A percentile compares a stretch with the other conserved stretches of the same genome.
phyloP scores from a whole-genome alignment of 1,140 invertebrate genomes.

The Anadara kagoshimensis region DNA sequence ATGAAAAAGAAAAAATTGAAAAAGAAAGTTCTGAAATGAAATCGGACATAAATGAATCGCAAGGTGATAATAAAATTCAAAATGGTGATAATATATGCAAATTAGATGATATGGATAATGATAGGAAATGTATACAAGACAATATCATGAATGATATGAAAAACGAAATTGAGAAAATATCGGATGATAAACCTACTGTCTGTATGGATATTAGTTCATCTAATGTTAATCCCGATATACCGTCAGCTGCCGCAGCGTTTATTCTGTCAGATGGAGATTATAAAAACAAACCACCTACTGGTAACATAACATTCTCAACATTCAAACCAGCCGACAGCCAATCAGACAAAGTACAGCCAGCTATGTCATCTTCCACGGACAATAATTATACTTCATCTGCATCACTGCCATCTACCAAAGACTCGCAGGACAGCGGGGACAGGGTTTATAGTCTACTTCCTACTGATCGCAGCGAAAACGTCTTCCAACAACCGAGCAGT shows the following conservation, averaged over 20 bases:
- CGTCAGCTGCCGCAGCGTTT: conserved; percentile 56
- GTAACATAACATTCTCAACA: conserved; percentile 46
- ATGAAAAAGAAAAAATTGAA: too few species aligned
- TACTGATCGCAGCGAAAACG: conserved; percentile 24
- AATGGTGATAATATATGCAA: too few species aligned
- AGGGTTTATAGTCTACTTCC: conserved; percentile 33
- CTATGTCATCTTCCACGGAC: too few species aligned
- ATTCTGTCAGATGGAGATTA: conserved; percentile 45
- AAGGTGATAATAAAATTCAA: too few species aligned
- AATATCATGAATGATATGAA: not conserved
- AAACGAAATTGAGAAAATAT: not conserved
- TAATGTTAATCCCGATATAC: conserved; percentile 48
- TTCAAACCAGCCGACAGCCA: conserved; percentile 46
- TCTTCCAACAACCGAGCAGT: conserved; percentile 29
- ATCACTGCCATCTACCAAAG: conserved; percentile 19
- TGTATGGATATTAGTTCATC: not conserved
- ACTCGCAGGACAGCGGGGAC: conserved; percentile 19
- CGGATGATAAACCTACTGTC: not conserved
- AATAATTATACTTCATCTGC: not conserved
- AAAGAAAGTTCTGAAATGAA: too few species aligned
- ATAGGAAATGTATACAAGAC: not conserved
- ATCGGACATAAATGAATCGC: too few species aligned
- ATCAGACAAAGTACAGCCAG: not conserved
- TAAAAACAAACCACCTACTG: conserved; percentile 27
- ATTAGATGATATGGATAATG: not conserved